phyloP scores from a whole-genome alignment of 2,888 invertebrate species.

The Pristionchus maxplancki region DNA sequence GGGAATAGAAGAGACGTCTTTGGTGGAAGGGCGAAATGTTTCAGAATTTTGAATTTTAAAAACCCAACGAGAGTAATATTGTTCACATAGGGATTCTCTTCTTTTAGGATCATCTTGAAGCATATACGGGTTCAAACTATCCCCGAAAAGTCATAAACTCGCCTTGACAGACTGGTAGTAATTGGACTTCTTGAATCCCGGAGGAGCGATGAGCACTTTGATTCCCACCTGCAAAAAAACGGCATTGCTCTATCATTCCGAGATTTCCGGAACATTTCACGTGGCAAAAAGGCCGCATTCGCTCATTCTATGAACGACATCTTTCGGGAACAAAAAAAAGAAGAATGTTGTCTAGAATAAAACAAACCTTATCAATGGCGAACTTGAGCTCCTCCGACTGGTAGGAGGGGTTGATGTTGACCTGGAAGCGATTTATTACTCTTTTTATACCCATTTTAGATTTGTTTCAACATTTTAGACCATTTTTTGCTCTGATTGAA shows the following conservation, averaged over 20 bases:
- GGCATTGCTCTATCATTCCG: neutral
- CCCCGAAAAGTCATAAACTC: neutral
- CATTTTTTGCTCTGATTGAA: too few relatives aligned
- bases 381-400: conserved; percentile 85
- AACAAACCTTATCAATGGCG: conserved; percentile 84
- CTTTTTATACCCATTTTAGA: neutral
- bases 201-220: conserved; percentile 84
- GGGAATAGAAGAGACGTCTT: neutral
- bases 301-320: too few relatives aligned
- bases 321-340: neutral
- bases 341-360: too few relatives aligned
- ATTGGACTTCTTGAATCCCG: conserved; percentile 83
- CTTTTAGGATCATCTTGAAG: neutral
- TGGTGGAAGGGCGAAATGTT: too few relatives aligned
- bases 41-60: too few relatives aligned
- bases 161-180: conserved; percentile 81
- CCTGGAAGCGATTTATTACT: conserved; percentile 79
- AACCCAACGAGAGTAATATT: too few relatives aligned
- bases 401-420: conserved; percentile 87
- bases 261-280: neutral
- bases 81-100: too few relatives aligned
- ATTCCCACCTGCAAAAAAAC: conserved; percentile 79
- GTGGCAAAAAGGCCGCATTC: neutral
- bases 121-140: neutral
- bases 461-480: too few relatives aligned